Evolutionary conservation across 2,113 vertebrate genomes (phyloP), one percentile per base, ranked within the genome.

Genomic region (Himantopus leucocephalus): DNA sequence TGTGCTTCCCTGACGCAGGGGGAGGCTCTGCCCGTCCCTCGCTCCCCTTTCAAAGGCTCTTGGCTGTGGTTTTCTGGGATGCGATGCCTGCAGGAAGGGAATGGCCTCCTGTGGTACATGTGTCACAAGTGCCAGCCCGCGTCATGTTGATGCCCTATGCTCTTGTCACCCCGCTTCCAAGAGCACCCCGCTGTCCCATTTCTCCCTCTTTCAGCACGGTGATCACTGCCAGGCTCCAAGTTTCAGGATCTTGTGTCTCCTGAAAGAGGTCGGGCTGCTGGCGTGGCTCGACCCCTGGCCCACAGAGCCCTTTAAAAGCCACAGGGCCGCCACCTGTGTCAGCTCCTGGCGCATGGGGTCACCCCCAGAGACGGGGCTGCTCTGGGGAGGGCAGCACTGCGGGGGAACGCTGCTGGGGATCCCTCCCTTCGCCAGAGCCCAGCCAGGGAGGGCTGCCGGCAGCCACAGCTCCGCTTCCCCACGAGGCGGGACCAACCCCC

Each of bases 401-500:
- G 2, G 9, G 20, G 48, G 43, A 27, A 60, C 0, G 1, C 48
- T 56, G 30, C 35, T 53, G 58, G 64, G 35, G 16, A 27, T 20
- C 43, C 73, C 32, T 13, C 18, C 22, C 45, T 29, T 43, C 0
- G 0, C 41, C 12, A n/a, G 24, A 14, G 59, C 43, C 29, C 27
- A 24, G 27, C 63, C 56, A 13, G 39, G 32, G 30, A 23, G 21
- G 30, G 20, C 50, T 30, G 32, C 10, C 0, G 3, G 24, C 2
- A 3, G 30, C 64, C 30, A 4, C 0, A 5, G 63, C 71, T 14
- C 48, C 1, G 4, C 34, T 43, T 19, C 18, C 45, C 10, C 15
- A 2, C 9, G 15, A 14, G 2, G 14, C 1, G 0, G 21, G 55
- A 2, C 34, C 29, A 9, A 24, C 19, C 19, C 5, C 1, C 1